These are phyloP conservation scores for Anoura caudifer DNA, from an alignment of 2,113 vertebrate species.

Conservation along the genomic window DNA sequence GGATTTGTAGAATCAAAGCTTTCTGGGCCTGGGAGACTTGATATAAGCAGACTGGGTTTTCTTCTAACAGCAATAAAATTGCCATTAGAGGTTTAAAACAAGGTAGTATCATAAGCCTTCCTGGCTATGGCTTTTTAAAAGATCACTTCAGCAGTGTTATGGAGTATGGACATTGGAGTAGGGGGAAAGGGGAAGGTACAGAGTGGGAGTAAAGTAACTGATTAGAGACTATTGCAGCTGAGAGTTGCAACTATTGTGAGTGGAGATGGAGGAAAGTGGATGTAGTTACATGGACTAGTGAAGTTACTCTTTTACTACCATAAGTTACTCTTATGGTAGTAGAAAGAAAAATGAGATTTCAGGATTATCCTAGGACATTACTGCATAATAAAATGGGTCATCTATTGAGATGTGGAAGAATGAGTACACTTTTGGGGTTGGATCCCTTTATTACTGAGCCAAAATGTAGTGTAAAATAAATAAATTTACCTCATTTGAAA, in stretches of 20 bases:
- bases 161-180: background rate
- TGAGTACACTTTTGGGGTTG: background rate
- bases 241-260: background rate
- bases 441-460: background rate
- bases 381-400: background rate
- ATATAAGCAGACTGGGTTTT: background rate
- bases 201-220: background rate
- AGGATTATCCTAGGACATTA: background rate
- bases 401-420: background rate
- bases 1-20: background rate
- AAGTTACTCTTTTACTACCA: no score
- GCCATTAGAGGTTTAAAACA: background rate
- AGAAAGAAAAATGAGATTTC: background rate
- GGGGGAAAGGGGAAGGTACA: rapidly evolving
- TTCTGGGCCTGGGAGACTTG: background rate
- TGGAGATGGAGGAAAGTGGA: background rate
- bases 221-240: background rate
- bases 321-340: background rate
- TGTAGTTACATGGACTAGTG: background rate
- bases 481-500: background rate
- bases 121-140: background rate
- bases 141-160: background rate
- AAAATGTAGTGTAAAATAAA: background rate
- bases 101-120: rapidly evolving
- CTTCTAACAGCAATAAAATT: background rate